A percentile compares a stretch with the other conserved stretches of the same genome.
These are phyloP conservation scores for Xestia c-nigrum DNA, from an alignment of 2,888 invertebrate species.

Conservation along the genomic window DNA sequence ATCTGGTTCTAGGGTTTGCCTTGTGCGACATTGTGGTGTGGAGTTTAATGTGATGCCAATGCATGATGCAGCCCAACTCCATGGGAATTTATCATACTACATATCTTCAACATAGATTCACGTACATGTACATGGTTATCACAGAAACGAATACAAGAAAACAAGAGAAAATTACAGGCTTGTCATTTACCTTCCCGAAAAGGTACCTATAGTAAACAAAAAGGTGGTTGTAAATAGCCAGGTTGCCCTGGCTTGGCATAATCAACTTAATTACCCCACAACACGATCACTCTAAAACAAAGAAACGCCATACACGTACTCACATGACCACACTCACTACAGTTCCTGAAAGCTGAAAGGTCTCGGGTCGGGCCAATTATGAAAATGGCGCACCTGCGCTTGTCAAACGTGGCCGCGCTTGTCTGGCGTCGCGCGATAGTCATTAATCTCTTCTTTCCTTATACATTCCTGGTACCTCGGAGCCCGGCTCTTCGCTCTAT, in stretches of 20 bases:
- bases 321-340: slow-evolving; percentile 71
- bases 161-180: not conserved
- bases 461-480: slow-evolving; percentile 84
- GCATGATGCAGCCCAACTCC: not conserved
- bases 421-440: slow-evolving; percentile 81
- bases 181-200: not conserved
- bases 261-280: slow-evolving; percentile 7
- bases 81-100: not conserved
- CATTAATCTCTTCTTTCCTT: slow-evolving; percentile 89
- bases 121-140: not conserved
- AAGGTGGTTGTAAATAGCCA: not conserved
- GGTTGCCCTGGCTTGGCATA: too few relatives aligned
- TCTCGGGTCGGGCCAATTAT: slow-evolving; percentile 89
- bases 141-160: not conserved
- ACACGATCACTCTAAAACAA: slow-evolving; percentile 32
- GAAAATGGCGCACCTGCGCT: slow-evolving; percentile 90
- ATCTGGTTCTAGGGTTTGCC: not conserved
- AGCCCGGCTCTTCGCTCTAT: slow-evolving; percentile 69
- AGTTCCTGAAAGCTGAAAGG: slow-evolving; percentile 85
- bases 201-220: not conserved
- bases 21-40: not conserved
- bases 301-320: slow-evolving; percentile 45
- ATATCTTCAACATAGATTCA: not conserved
- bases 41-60: not conserved
- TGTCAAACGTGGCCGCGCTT: slow-evolving; percentile 89